Evolutionary conservation across 2,113 vertebrate genomes (phyloP), one percentile per base, ranked within the genome.

Genomic region (Anolis carolinensis): DNA sequence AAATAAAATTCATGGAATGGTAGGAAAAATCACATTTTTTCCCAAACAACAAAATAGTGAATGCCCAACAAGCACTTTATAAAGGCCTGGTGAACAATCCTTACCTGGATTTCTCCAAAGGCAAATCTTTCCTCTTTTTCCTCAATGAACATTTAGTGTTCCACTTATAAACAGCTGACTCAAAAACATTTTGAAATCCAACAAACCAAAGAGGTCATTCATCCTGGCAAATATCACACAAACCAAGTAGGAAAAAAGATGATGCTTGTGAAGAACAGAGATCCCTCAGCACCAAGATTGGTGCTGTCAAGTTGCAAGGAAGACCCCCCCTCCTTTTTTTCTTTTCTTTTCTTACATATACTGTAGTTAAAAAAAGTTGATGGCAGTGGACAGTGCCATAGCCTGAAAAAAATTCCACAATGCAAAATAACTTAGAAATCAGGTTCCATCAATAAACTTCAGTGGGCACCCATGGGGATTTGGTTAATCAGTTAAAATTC

Each of bases 101-200:
- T 75, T 55, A 0, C 0, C 0, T 23, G 25, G 67, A 13, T 52
- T 50, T 68, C 30, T 20, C 34, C 81, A 55, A 48, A 6, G 18
- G 48, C 59, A 0, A 9, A 36, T 65, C 11, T 50, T 79, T 52
- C 23, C 39, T 52, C 59, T 36, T 65, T 67, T n/a, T 25, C 79
- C 48, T 55, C n/a, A 78, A 25, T 27, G 2, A 0, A 0, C 32
- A 65, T 70, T 8, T 0, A 34, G 44, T 25, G 83, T 30, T 65
- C 63, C 10, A 55, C 25, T 8, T 59, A 36, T 7, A 52, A 16
- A 30, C 34, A 50, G 20, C 39, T 0, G 0, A 0, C 21, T 44
- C 16, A 30, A 27, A 39, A 1, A 11, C 11, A 73, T 68, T 63
- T 5, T 0, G 0, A 21, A 2, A 81, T 62, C 52, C 0, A 0